phyloP scores from a whole-genome alignment of 2,797 vertebrate genomes.

The Tenualosa thibaudeaui region DNA sequence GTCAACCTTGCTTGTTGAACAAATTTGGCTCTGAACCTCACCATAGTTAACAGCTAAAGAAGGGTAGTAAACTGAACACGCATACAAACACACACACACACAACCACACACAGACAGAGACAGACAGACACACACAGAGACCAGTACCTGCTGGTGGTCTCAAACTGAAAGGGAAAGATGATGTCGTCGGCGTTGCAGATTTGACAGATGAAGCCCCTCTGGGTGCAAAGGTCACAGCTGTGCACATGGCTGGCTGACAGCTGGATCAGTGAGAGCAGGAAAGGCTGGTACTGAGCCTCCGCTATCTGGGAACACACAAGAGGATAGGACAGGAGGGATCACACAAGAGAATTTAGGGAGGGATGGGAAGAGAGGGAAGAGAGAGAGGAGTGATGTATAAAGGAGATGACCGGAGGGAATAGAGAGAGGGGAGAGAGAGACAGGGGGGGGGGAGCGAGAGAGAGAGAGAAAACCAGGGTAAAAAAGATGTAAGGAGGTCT shows the following conservation, averaged over 20 bases:
- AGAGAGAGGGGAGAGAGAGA: neutral
- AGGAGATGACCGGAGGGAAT: neutral
- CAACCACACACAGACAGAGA: neutral
- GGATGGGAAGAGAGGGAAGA: neutral
- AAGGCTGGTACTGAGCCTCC: conserved; percentile 75
- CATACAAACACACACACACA: neutral
- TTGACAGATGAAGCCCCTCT: conserved; percentile 94
- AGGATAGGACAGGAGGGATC: too few relatives aligned
- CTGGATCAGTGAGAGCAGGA: conserved; percentile 78
- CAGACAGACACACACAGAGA: neutral
- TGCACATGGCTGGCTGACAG: conserved; percentile 85
- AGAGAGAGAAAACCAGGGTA: neutral
- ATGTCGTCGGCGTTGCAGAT: conserved; percentile 84
- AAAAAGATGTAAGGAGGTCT: neutral
- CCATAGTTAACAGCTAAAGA: too few relatives aligned
- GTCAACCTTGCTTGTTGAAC: too few relatives aligned
- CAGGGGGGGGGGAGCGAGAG: neutral
- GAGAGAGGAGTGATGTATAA: neutral
- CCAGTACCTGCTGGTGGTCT: conserved; percentile 82
- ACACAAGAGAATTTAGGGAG: neutral
- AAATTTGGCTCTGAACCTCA: neutral
- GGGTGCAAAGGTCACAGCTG: conserved; percentile 90
- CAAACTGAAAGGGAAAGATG: conserved; percentile 95
- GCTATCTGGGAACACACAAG: conserved; percentile 74
- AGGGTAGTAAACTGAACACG: neutral